Conservation (phyloP, 2,113 vertebrate species). For the Misgurnus mizolepis region DNA sequence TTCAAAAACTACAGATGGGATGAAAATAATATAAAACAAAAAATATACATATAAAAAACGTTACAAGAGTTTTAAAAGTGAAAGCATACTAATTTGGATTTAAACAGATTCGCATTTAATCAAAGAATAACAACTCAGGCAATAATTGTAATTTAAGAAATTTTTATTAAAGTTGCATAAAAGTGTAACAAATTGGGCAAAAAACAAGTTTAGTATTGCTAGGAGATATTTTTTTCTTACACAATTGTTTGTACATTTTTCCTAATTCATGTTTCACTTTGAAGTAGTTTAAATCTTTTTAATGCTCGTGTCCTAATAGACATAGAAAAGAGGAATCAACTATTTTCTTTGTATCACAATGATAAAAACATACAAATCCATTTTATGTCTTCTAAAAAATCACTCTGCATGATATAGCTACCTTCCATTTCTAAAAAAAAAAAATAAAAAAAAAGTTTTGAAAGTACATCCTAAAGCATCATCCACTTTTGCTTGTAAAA, state of each 20-base stretch:
- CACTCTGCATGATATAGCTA: conserved; percentile 34
- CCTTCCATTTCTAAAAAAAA: conserved; percentile 43
- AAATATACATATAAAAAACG: no score
- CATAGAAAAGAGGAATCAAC: conserved; percentile 70
- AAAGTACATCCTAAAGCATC: conserved; percentile 26
- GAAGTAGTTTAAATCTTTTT: conserved; percentile 46
- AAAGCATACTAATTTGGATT: no score
- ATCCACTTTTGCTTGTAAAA: conserved; percentile 36
- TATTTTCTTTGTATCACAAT: conserved; percentile 66
- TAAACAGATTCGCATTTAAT: no score
- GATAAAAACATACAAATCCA: conserved; percentile 66
- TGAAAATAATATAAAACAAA: no score
- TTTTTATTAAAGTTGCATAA: conserved; percentile 86
- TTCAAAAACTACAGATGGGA: no score
- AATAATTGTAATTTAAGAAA: conserved; percentile 59
- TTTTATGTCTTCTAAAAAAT: conserved; percentile 54
- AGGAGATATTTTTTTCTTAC: conserved; percentile 60
- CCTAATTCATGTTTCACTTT: neutral
- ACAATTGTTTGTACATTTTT: conserved; percentile 26
- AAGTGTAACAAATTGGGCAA: conserved; percentile 80
- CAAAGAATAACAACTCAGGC: neutral
- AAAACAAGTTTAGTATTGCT: conserved; percentile 77
- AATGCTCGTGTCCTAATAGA: conserved; percentile 37
- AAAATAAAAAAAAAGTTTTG: no score
- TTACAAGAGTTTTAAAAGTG: no score